Percentiles rank a stretch among this genome's conserved stretches.
phyloP scores from a whole-genome alignment of 2,888 invertebrate genomes.

The Sphinx pinastri region DNA sequence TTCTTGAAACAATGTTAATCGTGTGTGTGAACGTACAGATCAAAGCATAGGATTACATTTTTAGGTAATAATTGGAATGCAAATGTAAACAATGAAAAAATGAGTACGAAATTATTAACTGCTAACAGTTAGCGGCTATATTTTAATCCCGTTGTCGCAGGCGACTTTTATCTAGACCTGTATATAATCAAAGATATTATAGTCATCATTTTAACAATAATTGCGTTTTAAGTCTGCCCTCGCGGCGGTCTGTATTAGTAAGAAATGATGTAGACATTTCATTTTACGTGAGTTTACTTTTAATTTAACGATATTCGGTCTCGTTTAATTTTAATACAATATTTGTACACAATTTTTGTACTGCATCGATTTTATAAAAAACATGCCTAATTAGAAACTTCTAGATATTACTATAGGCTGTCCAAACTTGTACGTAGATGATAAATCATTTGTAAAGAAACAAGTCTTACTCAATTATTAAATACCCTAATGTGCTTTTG shows the following conservation, averaged over 20 bases:
- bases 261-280: not conserved
- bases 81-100: too few species aligned
- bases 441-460: slow-evolving; percentile 28
- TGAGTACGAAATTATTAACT: too few species aligned
- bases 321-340: slow-evolving; percentile 14
- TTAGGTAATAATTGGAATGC: too few species aligned
- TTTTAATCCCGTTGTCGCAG: too few species aligned
- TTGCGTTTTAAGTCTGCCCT: not conserved
- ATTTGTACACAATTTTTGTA: slow-evolving; percentile 50
- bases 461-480: slow-evolving; percentile 29
- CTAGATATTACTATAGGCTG: slow-evolving; percentile 44
- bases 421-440: slow-evolving; percentile 46
- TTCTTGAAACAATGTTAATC: too few species aligned
- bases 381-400: slow-evolving; percentile 47
- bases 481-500: slow-evolving; percentile 48
- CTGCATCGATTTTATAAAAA: slow-evolving; percentile 53
- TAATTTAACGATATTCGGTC: not conserved
- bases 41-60: too few species aligned
- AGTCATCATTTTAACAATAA: slow-evolving; percentile 7
- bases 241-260: slow-evolving; percentile 1
- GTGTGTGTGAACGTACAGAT: too few species aligned
- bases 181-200: not conserved
- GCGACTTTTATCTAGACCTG: too few species aligned
- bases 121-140: too few species aligned
- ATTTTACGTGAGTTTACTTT: slow-evolving; percentile 29